Base-by-base conservation (phyloP, 2,888 invertebrate species). In the Melinaea menophilus region DNA sequence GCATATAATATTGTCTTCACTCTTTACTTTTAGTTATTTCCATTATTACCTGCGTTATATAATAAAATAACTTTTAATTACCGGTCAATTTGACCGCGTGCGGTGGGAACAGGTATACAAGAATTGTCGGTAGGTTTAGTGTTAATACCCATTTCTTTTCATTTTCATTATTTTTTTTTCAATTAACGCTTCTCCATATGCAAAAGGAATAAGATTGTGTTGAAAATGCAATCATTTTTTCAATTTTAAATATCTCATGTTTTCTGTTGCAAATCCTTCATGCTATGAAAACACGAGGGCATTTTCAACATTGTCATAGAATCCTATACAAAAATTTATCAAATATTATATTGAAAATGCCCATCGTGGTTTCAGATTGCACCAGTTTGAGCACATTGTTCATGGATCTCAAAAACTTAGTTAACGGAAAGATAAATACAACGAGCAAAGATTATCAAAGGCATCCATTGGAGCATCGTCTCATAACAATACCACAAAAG, bases 331-430 rank as follows among this genome's bases (percentile, higher is more conserved):
- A 65, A 64, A 75, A 73, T 71, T 70, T 78, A 61, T 69, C 72
- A 68, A 72, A 35, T 73, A 45, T 72, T 72, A 73, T 80, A 84
- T 79, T 86, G 89, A 90, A 89, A 90, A 91, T 90, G 88, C 85
- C 91, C 85, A 89, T 88, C 91, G 88, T 91, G 89, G 80, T 91
- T 91, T 90, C 91, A 91, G 91, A 91, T 90, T 84, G 87, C 69
- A 81, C 84, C 83, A 82, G 87, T 79, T 80, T 90, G 79, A 88
- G 80, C 80, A 85, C 91, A 73, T 85, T 90, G 79, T 89, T 90
- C 82, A 84, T 87, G 81, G 86, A 90, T 78, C 84, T 90, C 78
- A 90, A 90, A 86, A 89, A 88, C 80, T 84, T 90, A 84, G 90
- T 89, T 74, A 90, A 90, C 66, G 89, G 90, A 76, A 90, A 89